A percentile compares a stretch with the other conserved stretches of the same genome.
phyloP scores from a whole-genome alignment of 2,888 invertebrate species.

The Pycnomerus fuliginosus region DNA sequence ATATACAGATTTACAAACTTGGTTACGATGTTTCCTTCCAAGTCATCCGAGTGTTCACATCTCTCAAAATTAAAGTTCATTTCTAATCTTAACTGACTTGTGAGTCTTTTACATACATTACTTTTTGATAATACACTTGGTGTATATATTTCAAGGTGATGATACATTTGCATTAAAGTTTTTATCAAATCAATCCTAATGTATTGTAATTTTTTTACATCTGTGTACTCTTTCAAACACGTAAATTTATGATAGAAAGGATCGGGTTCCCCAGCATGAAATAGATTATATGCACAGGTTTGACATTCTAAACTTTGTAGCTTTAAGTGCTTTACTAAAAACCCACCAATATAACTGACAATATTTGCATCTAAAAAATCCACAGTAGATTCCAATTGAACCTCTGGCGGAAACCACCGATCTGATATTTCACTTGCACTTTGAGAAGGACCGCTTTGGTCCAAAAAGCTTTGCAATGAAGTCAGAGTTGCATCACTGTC shows the following conservation, averaged over 20 bases:
- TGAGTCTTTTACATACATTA: background rate
- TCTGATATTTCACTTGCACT: background rate
- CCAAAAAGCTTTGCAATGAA: background rate
- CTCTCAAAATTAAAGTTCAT: background rate
- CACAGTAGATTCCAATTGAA: background rate
- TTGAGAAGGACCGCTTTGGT: background rate
- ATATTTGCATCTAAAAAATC: background rate
- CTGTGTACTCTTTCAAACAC: background rate
- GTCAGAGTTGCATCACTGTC: conserved; percentile 2
- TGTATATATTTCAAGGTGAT: background rate
- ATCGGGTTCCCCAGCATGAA: conserved; percentile 2
- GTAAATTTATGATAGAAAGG: conserved; percentile 1
- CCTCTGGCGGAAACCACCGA: background rate
- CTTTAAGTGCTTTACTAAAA: background rate
- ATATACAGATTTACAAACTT: background rate
- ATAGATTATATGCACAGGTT: background rate
- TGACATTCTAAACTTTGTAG: background rate
- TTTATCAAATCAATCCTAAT: background rate
- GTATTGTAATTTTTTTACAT: background rate
- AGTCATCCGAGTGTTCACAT: background rate
- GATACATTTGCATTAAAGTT: background rate
- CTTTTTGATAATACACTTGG: background rate
- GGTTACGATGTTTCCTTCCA: background rate
- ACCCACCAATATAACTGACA: background rate
- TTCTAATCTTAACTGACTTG: background rate